Base-by-base conservation (phyloP, 2,888 invertebrate genomes). In the Amphiduros pacificus region DNA sequence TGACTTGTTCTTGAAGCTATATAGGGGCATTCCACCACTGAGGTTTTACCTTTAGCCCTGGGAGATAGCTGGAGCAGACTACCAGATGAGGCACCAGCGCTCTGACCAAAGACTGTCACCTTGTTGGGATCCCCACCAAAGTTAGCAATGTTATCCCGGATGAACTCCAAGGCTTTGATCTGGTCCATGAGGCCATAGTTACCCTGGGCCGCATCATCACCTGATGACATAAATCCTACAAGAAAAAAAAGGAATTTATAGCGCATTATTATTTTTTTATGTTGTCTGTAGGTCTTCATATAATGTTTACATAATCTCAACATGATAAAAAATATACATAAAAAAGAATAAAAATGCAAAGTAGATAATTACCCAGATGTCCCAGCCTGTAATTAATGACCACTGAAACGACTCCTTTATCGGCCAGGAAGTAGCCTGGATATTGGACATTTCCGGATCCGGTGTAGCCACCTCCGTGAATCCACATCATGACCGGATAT, bases 361-460 rank as follows among this genome's bases (percentile, higher is more conserved):
- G 14, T 9, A 48, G 17, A 26, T 14, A 48, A n/a, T 57, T 11
- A 65, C 66, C 66, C 22, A 66, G 40, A 20, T 51, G 55, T 6
- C 61, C 63, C 4, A 66, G 32, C 9, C 66, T 28, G 48, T 66
- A 66, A 41, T 66, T 66, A 11, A 52, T 40, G 14, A 63, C 55
- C 9, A 64, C 66, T 22, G 64, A 57, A 1, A 66, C 58, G 22
- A 61, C 61, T 52, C 56, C 66, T 17, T 48, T 14, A 9, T 55
- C 49, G 14, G 66, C 66, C 11, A 64, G 28, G 50, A 66, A 66
- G 28, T 66, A 59, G 22, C 66, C 63, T 9, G 66, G 66, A 36
- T 61, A 66, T 41, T 61, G 63, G 29, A 61, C 49, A 29, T 63
- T 64, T 17, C 52, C 63, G 11, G 58, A 57, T 22, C 22, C 28